Percentiles rank a stretch among this genome's conserved stretches.
Conservation (phyloP, 1,140 invertebrate species). For the Aethina tumida region DNA sequence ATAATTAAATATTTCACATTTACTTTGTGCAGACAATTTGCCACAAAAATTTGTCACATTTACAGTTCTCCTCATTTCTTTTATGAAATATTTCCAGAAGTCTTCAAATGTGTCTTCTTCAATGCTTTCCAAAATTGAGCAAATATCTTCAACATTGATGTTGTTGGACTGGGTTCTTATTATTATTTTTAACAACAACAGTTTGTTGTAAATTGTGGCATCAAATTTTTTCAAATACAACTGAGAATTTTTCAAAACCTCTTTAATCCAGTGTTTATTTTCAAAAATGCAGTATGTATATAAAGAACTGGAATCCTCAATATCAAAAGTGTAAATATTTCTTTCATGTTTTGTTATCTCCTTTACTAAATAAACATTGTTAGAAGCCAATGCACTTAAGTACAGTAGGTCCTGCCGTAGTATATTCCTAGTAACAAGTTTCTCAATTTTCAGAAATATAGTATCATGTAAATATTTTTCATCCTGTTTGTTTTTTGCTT, state of each 20-base stretch:
- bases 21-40: constrained; percentile 6
- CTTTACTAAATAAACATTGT: too few relatives aligned
- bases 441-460: too few relatives aligned
- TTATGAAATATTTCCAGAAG: constrained; percentile 21
- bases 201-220: constrained; percentile 17
- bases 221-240: constrained; percentile 9
- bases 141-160: constrained; percentile 13
- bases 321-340: too few relatives aligned
- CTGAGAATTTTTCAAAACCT: constrained; percentile 19
- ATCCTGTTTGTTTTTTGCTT: too few relatives aligned
- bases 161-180: constrained; percentile 16
- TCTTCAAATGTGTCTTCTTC: constrained; percentile 9
- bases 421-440: too few relatives aligned
- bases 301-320: constrained; percentile 20
- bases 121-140: constrained; percentile 11
- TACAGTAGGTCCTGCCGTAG: too few relatives aligned
- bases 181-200: constrained; percentile 25
- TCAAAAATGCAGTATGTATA: constrained; percentile 28
- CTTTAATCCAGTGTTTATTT: constrained; percentile 29
- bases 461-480: too few relatives aligned
- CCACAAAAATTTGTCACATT: constrained; percentile 19
- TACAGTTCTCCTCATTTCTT: constrained; percentile 19
- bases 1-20: constrained; percentile 15
- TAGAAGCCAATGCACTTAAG: too few relatives aligned
- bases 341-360: too few relatives aligned